Evolutionary conservation across 2,113 vertebrate species (phyloP).

Genomic region (Chiloscyllium plagiosum): DNA sequence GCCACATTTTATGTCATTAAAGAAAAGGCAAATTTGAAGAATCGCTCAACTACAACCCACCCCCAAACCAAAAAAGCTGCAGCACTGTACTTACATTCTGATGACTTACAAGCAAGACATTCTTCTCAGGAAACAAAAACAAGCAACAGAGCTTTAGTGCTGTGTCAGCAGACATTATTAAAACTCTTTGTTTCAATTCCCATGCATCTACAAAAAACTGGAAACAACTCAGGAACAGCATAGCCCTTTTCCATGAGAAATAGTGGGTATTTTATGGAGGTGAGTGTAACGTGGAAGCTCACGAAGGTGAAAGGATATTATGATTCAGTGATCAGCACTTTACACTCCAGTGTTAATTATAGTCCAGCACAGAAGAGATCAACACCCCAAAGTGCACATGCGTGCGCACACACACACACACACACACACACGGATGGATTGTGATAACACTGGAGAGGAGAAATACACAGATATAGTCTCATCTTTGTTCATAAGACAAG

Average conservation of each 20-base stretch:
- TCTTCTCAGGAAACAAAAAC: background rate
- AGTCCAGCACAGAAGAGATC: background rate
- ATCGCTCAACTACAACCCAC: background rate
- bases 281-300: background rate
- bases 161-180: background rate
- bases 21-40: background rate
- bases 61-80: background rate
- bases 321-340: background rate
- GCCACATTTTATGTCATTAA: background rate
- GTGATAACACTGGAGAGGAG: background rate
- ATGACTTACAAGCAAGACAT: background rate
- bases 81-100: constrained; percentile 4
- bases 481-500: background rate
- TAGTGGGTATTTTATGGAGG: background rate
- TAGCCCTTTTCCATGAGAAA: background rate
- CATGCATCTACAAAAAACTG: background rate
- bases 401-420: background rate
- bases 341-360: background rate
- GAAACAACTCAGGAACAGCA: background rate
- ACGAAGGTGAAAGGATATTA: background rate
- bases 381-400: background rate
- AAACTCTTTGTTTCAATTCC: background rate
- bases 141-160: background rate
- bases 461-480: background rate
- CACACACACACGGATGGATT: background rate